These are phyloP conservation scores for Scomber colias DNA, from an alignment of 2,113 vertebrate species.

Conservation along the genomic window DNA sequence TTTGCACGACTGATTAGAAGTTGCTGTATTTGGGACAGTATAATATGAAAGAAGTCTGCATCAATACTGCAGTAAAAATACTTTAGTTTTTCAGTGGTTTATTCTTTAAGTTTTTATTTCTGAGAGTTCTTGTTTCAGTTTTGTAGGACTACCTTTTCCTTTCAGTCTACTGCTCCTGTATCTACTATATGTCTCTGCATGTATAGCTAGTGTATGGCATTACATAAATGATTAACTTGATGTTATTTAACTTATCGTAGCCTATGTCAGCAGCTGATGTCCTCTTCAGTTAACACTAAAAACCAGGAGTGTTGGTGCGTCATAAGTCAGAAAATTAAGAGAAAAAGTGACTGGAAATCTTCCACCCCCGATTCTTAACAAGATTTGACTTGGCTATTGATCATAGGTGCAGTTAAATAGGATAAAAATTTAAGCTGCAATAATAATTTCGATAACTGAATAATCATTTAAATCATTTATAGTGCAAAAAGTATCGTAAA, in stretches of 20 bases:
- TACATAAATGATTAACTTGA: background rate
- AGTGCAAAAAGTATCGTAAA: too few species aligned
- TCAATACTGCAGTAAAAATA: background rate
- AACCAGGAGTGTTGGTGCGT: background rate
- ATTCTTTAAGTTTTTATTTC: background rate
- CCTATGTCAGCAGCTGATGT: background rate
- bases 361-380: too few species aligned
- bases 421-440: too few species aligned
- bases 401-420: too few species aligned
- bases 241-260: constrained; percentile 1
- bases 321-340: background rate
- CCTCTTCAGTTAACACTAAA: background rate
- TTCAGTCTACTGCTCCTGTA: background rate
- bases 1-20: constrained; percentile 38
- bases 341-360: too few species aligned
- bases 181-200: background rate
- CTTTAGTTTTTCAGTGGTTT: background rate
- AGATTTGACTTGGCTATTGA: too few species aligned
- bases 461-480: too few species aligned
- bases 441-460: too few species aligned
- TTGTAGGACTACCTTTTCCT: background rate
- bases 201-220: background rate
- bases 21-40: constrained; percentile 12
- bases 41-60: background rate
- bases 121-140: background rate